A percentile compares a stretch with the other conserved stretches of the same genome.
phyloP scores from a whole-genome alignment of 1,140 invertebrate species.

The Drosophila prosaltans region DNA sequence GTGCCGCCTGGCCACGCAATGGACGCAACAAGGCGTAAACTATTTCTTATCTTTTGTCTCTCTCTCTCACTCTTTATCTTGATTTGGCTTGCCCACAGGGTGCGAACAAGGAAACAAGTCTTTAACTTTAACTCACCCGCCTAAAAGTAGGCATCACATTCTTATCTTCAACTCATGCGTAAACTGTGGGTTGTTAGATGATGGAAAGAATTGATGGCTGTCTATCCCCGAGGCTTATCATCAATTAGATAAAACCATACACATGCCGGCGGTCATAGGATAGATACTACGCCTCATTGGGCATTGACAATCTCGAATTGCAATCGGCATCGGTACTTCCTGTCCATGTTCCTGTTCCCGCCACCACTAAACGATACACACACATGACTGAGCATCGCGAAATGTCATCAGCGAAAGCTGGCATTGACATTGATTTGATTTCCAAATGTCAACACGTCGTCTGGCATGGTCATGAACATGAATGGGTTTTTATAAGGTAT shows the following conservation, averaged over 20 bases:
- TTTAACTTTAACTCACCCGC: constrained; percentile 22
- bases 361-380: background rate
- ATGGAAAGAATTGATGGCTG: background rate
- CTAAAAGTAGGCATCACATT: constrained; percentile 49
- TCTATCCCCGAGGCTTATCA: constrained; percentile 2
- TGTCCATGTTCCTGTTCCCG: background rate
- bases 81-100: constrained; percentile 4
- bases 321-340: background rate
- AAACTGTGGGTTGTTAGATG: constrained; percentile 9
- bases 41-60: constrained; percentile 4
- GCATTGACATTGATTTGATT: constrained; percentile 70
- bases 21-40: constrained; percentile 8
- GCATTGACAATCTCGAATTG: background rate
- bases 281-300: constrained; percentile 20
- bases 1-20: constrained; percentile 5
- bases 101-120: constrained; percentile 5
- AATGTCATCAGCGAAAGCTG: constrained; percentile 37
- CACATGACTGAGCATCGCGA: constrained; percentile 19
- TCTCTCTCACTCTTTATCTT: constrained; percentile 9
- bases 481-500: constrained; percentile 1
- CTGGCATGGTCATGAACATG: constrained; percentile 11
- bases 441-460: constrained; percentile 49
- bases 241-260: constrained; percentile 28
- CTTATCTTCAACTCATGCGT: constrained; percentile 5
- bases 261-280: background rate